Evolutionary conservation across 2,797 vertebrate species (phyloP).

Genomic region (Otolemur crassicaudatus): DNA sequence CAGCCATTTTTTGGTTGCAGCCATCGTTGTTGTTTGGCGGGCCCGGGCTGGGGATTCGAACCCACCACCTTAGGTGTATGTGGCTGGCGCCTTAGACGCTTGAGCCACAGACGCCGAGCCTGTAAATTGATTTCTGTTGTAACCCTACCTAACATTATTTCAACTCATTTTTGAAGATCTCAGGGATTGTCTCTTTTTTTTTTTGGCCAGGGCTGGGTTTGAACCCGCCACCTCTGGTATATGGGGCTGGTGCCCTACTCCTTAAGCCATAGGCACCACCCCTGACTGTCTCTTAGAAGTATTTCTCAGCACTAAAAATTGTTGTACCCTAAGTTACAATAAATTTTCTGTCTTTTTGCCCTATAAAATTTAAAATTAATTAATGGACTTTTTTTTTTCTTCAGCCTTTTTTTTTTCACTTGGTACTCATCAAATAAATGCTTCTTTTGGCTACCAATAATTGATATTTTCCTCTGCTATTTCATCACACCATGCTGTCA

Average conservation of each 20-base stretch:
- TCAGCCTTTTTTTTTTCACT: neutral
- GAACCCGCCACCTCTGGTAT: too few relatives aligned
- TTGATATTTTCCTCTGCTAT: neutral
- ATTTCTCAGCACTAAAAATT: slow-evolving; percentile 11
- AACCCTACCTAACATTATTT: neutral
- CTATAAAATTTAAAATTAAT: neutral
- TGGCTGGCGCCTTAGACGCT: too few relatives aligned
- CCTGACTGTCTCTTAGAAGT: neutral
- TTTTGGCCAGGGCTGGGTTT: too few relatives aligned
- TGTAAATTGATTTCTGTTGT: neutral
- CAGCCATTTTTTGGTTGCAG: too few relatives aligned
- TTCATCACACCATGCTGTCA: neutral
- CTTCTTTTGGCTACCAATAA: neutral
- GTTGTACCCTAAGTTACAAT: neutral
- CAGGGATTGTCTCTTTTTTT: neutral
- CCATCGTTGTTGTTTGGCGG: too few relatives aligned
- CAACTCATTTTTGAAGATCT: neutral
- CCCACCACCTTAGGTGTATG: too few relatives aligned
- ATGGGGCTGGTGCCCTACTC: too few relatives aligned
- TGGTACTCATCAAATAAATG: neutral
- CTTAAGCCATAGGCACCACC: too few relatives aligned
- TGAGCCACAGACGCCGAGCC: too few relatives aligned
- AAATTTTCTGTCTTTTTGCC: neutral
- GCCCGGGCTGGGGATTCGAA: too few relatives aligned
- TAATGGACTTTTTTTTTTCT: neutral